Evolutionary conservation across 1,140 invertebrate species (phyloP), one percentile per base, ranked within the genome.

Genomic region (Maconellicoccus hirsutus): DNA sequence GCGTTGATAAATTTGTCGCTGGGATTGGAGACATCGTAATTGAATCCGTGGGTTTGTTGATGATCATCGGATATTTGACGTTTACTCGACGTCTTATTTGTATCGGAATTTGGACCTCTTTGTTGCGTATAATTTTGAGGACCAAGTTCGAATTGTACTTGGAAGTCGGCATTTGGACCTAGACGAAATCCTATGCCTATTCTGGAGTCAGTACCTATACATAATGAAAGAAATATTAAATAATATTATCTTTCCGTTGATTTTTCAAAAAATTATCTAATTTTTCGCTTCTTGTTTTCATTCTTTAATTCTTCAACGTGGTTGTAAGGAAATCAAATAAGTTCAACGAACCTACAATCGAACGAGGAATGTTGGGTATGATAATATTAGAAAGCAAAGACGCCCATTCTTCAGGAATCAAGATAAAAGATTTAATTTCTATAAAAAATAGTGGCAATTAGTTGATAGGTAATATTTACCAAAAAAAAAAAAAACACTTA

Each of bases 361-460:
- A 85, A 2, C 87, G 88, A n/a, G 89, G 89, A 71, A 92, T 90
- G 75, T 91, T 0, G 88, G 89, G 76, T 90, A 91, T 0, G 90
- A 84, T n/a, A n/a, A n/a, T 2, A 91, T 80, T 0, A n/a, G 88
- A 90, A 1, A 92, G 78, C 22, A 90, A 77, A 0, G 89, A 89
- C 10, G 88, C 87, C 59, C 91, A 73, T 77, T 92, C 89, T 76
- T 90, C 86, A 3, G 90, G 90, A 59, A 91, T 82, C 74, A 91
- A 86, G 0, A 89, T 74, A 1, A 70, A 72, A 19, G 71, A 42
- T 4, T 69, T 22, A 10, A 73, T 59, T 1, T 52, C 72, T 73
- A 19, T 33, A 71, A 73, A 63, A 69, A 59, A 2, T n/a, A n/a
- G n/a, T n/a, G n/a, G n/a, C n/a, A n/a, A n/a, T n/a, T n/a, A n/a